Percentiles rank a stretch among this genome's conserved stretches.
Conservation (phyloP, 2,888 invertebrate species). For the Drosophila greeni region DNA sequence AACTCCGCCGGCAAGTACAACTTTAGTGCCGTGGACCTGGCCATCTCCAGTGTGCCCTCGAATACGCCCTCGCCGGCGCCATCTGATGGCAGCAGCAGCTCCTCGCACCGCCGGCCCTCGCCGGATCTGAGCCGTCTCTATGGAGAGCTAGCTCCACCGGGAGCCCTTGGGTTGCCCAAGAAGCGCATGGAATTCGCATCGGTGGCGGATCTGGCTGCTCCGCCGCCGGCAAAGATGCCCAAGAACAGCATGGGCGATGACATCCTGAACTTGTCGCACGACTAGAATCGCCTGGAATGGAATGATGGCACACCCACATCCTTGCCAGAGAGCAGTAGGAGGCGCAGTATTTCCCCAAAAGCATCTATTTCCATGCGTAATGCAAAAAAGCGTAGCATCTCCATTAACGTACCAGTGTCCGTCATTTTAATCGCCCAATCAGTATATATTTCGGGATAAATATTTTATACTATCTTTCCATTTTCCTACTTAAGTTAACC, state of each 20-base stretch:
- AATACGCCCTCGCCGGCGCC: conserved; percentile 76
- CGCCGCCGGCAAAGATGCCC: conserved; percentile 81
- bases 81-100: conserved; percentile 76
- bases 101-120: conserved; percentile 75
- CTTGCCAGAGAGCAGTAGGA: conserved; percentile 13
- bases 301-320: conserved; percentile 1
- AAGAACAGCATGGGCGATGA: conserved; percentile 80
- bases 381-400: conserved; percentile 32
- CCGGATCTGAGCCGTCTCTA: conserved; percentile 78
- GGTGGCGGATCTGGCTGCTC: conserved; percentile 79
- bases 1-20: conserved; percentile 76
- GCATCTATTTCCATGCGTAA: conserved; percentile 47
- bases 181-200: conserved; percentile 79
- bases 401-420: conserved; percentile 38
- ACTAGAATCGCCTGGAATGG: conserved; percentile 57
- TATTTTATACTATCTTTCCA: conserved; percentile 9
- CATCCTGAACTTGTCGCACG: conserved; percentile 77
- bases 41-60: conserved; percentile 78
- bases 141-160: conserved; percentile 74
- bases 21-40: conserved; percentile 79
- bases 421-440: conserved; percentile 50
- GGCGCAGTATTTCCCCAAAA: conserved; percentile 52
- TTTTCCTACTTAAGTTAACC: conserved; percentile 13
- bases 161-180: conserved; percentile 68
- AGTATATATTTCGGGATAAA: conserved; percentile 25